Conservation (phyloP, 2,888 invertebrate genomes). For the Xanthostigma xanthostigma region DNA sequence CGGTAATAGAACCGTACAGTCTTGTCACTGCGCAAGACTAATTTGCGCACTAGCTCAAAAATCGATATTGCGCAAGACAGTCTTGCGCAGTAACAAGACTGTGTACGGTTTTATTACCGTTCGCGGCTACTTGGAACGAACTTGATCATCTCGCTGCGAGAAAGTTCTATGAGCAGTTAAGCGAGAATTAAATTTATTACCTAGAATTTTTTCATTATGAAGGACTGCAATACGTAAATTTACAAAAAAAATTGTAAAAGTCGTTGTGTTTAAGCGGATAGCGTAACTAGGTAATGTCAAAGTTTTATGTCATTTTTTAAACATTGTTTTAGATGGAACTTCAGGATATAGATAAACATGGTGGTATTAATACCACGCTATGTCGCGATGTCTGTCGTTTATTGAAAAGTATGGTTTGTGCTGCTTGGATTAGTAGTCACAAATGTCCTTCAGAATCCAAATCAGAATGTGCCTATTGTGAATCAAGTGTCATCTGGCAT, state of each 20-base stretch:
- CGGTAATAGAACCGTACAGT: no score
- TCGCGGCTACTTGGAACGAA: no score
- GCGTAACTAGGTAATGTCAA: neutral
- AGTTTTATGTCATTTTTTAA: neutral
- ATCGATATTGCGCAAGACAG: no score
- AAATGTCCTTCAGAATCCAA: conserved; percentile 36
- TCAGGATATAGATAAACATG: conserved; percentile 68
- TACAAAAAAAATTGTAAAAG: neutral
- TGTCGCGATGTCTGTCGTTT: conserved; percentile 60
- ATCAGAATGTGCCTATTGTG: conserved; percentile 79
- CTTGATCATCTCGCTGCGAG: no score
- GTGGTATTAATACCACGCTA: conserved; percentile 59
- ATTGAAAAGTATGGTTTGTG: conserved; percentile 59
- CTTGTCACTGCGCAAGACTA: no score
- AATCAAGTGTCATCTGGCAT: conserved; percentile 88
- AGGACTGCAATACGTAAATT: neutral
- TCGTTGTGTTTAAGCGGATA: neutral
- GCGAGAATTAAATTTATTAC: no score
- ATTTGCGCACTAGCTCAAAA: no score
- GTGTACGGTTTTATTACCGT: no score
- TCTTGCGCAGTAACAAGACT: no score
- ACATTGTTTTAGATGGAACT: conserved; percentile 50
- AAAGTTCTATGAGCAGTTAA: no score
- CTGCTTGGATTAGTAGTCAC: conserved; percentile 55
- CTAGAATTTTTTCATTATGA: no score